Conservation (phyloP, 2,113 vertebrate species). For the Tauraco erythrolophus region DNA sequence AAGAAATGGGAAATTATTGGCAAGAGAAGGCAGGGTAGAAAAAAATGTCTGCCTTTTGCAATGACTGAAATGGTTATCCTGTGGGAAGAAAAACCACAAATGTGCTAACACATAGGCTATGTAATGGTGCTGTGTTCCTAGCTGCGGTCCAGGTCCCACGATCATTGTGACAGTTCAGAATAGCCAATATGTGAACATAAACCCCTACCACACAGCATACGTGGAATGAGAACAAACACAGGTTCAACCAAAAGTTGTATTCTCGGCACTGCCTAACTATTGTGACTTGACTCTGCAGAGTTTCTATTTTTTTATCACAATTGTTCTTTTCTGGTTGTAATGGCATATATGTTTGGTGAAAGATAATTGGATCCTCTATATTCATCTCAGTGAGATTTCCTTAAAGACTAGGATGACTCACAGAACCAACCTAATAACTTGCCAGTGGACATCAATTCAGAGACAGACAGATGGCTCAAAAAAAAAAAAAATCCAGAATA, state of each 20-base stretch:
- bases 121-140: background rate
- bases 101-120: background rate
- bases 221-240: background rate
- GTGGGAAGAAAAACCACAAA: background rate
- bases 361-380: background rate
- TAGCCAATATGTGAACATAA: background rate
- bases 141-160: background rate
- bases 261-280: background rate
- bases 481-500: background rate
- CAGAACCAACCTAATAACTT: background rate
- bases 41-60: background rate
- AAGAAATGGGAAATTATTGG: background rate
- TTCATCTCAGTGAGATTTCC: background rate
- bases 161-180: background rate
- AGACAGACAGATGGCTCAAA: background rate
- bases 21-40: background rate
- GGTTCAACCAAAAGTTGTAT: background rate
- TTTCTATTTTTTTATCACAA: background rate
- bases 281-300: background rate
- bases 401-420: background rate
- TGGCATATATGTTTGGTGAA: background rate
- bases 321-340: background rate
- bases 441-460: background rate
- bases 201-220: fast-evolving
- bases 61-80: background rate